Evolutionary conservation across 2,113 vertebrate species (phyloP), one percentile per base, ranked within the genome.

Genomic region (Syngnathus typhle): DNA sequence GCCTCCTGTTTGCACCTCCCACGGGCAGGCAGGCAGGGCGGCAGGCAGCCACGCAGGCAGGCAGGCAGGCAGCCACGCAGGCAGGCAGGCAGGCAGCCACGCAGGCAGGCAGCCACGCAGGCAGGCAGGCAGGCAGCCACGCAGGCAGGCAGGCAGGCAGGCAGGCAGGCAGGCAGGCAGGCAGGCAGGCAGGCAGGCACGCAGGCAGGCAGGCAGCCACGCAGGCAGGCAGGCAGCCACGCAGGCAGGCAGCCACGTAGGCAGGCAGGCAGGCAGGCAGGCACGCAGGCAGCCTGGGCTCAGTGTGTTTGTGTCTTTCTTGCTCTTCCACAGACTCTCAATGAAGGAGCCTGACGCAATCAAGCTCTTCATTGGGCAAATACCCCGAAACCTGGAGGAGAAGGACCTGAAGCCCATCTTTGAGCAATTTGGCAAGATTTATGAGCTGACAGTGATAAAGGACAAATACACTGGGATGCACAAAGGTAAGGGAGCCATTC

Each of bases 281-380:
- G 0, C 27, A 32, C 2, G 27, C 41, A 6, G 41, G 79, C 79
- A 60, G 65, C 76, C 71, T 81, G 80, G 66, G 54, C 76, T 80
- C 41, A 67, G 46, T 64, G 66, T 72, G 62, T 67, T 59, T 78
- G 38, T 69, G 69, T 75, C 67, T 79, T 69, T 64, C 37, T 70
- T 76, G 52, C 67, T 73, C 71, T 65, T 83, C 72, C 32, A 71
- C 82, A 87, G 93, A 86, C 82, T 83, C 92, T 93, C 95, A 93
- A 98, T 98, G 96, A 98, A 98, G 94, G 96, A 98, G 92, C 95
- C 98, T 88, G 96, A 98, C 92, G 96, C 95, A 89, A 98, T 98
- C 93, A 98, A 98, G 94, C 96, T 98, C 88, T 98, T 98, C 91
- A 96, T 99, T 87, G 97, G 97, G 91, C 96, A 99, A 89, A 99